Percentiles rank a stretch among this genome's conserved stretches.
Conservation (phyloP, 2,888 invertebrate genomes). For the Fabriciana adippe region DNA sequence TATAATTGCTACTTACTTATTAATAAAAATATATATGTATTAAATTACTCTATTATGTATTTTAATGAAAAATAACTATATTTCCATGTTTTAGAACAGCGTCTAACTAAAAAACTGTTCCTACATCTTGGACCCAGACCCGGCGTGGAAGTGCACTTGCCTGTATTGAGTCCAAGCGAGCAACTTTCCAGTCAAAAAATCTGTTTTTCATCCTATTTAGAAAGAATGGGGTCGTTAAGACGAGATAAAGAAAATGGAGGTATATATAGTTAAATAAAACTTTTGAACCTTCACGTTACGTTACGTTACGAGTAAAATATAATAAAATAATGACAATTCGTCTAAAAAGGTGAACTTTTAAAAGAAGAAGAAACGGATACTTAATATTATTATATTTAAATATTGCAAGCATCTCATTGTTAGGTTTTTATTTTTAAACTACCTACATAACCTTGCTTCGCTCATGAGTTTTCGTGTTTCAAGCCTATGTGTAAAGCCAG, state of each 20-base stretch:
- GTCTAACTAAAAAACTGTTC: conserved; percentile 57
- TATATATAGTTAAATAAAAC: conserved; percentile 1
- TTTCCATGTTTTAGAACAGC: conserved; percentile 49
- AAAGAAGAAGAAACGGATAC: too few species aligned
- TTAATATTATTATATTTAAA: too few species aligned
- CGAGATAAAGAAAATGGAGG: conserved; percentile 51
- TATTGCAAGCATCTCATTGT: too few species aligned
- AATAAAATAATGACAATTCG: too few species aligned
- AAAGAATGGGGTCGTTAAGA: conserved; percentile 81
- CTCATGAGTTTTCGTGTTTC: too few species aligned
- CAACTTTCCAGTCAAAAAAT: conserved; percentile 90
- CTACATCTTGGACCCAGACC: conserved; percentile 77
- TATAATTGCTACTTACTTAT: background rate
- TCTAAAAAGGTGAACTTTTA: too few species aligned
- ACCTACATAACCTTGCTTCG: too few species aligned
- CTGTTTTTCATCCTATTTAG: conserved; percentile 89
- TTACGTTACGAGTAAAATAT: too few species aligned
- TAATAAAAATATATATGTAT: background rate
- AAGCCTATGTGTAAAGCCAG: too few species aligned
- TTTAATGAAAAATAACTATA: too few species aligned
- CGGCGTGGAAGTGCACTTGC: conserved; percentile 85
- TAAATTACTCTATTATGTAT: background rate
- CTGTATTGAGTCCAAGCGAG: conserved; percentile 88
- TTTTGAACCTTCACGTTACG: too few species aligned
- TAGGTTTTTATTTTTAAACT: too few species aligned